Conservation (phyloP, 2,888 invertebrate species). For the Scaptodrosophila latifasciaeformis region DNA sequence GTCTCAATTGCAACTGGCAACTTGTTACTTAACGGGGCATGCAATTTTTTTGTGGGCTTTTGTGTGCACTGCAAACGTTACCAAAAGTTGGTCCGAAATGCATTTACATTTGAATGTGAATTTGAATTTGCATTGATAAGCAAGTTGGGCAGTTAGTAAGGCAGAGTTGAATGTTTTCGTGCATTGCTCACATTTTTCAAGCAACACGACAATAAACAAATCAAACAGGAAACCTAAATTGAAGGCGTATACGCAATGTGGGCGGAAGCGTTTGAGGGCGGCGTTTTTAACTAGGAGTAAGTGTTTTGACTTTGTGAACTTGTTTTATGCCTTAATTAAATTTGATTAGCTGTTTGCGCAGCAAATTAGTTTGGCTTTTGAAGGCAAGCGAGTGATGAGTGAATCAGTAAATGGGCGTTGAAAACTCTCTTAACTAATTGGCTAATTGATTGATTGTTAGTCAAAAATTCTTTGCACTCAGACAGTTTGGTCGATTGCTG, state of each 20-base stretch:
- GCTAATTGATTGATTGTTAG: conserved; percentile 54
- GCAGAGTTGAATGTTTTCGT: conserved; percentile 41
- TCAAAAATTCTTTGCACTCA: not conserved
- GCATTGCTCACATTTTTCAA: conserved; percentile 56
- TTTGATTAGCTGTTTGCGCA: conserved; percentile 60
- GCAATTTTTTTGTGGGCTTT: conserved; percentile 6
- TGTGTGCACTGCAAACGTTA: conserved; percentile 32
- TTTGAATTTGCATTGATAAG: conserved; percentile 61
- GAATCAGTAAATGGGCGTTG: conserved; percentile 37
- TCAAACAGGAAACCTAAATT: conserved; percentile 40
- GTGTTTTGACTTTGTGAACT: not conserved
- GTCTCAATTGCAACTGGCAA: not conserved
- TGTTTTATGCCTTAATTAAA: conserved; percentile 60
- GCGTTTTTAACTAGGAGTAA: too few relatives aligned
- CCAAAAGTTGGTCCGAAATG: too few relatives aligned
- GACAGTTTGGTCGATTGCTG: too few relatives aligned
- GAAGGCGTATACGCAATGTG: too few relatives aligned
- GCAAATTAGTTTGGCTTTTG: conserved; percentile 60
- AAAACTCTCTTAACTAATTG: conserved; percentile 43
- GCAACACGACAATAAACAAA: conserved; percentile 35
- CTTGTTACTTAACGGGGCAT: too few relatives aligned
- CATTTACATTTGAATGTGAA: too few relatives aligned
- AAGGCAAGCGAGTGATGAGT: conserved; percentile 43
- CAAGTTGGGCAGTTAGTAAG: conserved; percentile 26
- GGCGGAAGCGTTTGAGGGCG: too few relatives aligned